Evolutionary conservation across 2,113 vertebrate genomes (phyloP).

Genomic region (Antechinus stuartii): DNA sequence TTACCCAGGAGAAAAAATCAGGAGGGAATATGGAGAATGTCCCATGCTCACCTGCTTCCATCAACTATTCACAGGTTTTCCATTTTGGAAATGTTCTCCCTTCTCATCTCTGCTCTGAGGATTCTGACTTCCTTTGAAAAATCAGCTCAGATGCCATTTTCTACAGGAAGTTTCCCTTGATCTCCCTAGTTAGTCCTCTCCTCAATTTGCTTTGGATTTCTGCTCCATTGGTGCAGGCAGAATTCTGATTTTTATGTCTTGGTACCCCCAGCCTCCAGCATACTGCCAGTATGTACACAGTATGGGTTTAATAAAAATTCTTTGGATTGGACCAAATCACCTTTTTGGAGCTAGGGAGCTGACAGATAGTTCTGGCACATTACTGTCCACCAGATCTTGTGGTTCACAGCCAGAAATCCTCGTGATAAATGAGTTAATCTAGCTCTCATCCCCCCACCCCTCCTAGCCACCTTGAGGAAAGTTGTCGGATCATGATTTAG

Average conservation of each 20-base stretch:
- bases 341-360: neutral
- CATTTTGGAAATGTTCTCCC: neutral
- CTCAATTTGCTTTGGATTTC: neutral
- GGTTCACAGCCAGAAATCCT: slow-evolving; percentile 3
- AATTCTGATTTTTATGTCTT: neutral
- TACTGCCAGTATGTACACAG: neutral
- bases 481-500: neutral
- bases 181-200: neutral
- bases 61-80: neutral
- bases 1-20: neutral
- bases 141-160: neutral
- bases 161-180: neutral
- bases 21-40: slow-evolving; percentile 23
- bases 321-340: neutral
- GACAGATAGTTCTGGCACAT: neutral
- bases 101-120: neutral
- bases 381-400: neutral
- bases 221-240: neutral
- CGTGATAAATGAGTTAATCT: slow-evolving; percentile 2
- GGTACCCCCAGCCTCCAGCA: neutral
- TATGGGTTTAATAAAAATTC: neutral
- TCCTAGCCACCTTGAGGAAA: neutral
- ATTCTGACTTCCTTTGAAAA: neutral
- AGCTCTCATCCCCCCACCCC: neutral
- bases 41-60: neutral